Evolutionary conservation across 35 echinoderm and acorn worm species (phyloP).

Genomic region (Stichopus chloronotus): DNA sequence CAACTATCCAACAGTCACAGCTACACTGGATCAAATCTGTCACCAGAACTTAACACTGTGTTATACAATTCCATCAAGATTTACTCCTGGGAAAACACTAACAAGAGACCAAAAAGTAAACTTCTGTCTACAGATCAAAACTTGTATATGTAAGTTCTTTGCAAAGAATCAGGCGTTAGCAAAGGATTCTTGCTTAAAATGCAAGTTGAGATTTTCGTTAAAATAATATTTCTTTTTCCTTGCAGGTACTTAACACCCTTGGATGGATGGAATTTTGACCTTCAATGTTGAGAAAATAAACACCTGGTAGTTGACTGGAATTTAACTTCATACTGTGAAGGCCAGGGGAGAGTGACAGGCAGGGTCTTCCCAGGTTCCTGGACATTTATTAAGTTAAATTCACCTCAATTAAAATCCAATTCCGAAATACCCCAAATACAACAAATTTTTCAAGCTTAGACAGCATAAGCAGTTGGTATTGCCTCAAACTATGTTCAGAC

Average conservation of each 20-base stretch:
- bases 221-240: conserved; percentile 34
- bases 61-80: not conserved
- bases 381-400: too few relatives aligned
- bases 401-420: too few relatives aligned
- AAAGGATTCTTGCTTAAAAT: not conserved
- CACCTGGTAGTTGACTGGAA: conserved; percentile 25
- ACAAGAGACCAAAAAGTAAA: not conserved
- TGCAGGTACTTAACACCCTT: conserved; percentile 31
- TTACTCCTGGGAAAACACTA: not conserved
- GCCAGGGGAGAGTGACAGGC: not conserved
- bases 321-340: conserved; percentile 41
- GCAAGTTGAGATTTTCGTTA: not conserved
- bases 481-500: too few relatives aligned
- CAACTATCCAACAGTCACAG: not conserved
- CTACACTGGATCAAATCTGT: not conserved
- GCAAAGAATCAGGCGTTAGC: not conserved
- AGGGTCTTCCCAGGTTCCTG: too few relatives aligned
- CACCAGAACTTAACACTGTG: not conserved
- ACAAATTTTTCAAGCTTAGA: too few relatives aligned
- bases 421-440: too few relatives aligned
- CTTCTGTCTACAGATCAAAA: not conserved
- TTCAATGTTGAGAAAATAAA: conserved; percentile 40
- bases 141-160: not conserved
- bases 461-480: too few relatives aligned
- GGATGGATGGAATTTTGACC: conserved; percentile 21